These are phyloP conservation scores for Harpagifer antarcticus DNA, from an alignment of 2,797 vertebrate genomes.

Conservation along the genomic window DNA sequence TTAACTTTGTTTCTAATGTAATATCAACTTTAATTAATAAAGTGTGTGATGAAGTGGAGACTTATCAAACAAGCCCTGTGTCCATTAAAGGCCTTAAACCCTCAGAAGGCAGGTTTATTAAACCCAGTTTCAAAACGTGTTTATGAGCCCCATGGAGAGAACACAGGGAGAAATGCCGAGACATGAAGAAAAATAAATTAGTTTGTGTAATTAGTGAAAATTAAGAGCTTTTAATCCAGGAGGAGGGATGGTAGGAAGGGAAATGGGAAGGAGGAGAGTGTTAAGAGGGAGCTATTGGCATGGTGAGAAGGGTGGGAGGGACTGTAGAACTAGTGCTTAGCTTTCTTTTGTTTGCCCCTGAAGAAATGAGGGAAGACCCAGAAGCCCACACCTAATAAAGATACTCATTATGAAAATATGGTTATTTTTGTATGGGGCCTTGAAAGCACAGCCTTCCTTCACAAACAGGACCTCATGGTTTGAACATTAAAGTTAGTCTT, in stretches of 20 bases:
- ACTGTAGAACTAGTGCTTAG: constrained; percentile 68
- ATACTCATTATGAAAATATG: constrained; percentile 78
- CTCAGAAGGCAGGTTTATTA: constrained; percentile 86
- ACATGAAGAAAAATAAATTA: constrained; percentile 86
- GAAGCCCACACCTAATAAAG: constrained; percentile 88
- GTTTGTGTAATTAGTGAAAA: constrained; percentile 88
- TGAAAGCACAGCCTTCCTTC: constrained; percentile 54
- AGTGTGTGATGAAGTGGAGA: constrained; percentile 88
- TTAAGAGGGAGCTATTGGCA: constrained; percentile 63
- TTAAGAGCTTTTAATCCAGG: constrained; percentile 86
- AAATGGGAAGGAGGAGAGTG: constrained; percentile 52
- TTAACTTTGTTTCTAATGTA: constrained; percentile 88
- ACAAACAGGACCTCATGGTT: constrained; percentile 55
- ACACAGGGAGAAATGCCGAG: constrained; percentile 82
- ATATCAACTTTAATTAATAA: constrained; percentile 90
- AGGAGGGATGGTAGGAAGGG: constrained; percentile 70
- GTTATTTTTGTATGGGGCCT: constrained; percentile 72
- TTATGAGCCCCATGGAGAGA: constrained; percentile 81
- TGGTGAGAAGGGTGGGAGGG: constrained; percentile 70
- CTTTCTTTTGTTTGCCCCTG: constrained; percentile 82
- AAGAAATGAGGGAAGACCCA: constrained; percentile 80
- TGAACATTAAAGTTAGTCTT: constrained; percentile 11
- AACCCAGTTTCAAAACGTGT: constrained; percentile 82
- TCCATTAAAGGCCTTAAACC: constrained; percentile 85
- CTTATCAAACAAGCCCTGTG: constrained; percentile 87